Evolutionary conservation across 2,113 vertebrate genomes (phyloP).

Genomic region (Nothobranchius kuhntae): DNA sequence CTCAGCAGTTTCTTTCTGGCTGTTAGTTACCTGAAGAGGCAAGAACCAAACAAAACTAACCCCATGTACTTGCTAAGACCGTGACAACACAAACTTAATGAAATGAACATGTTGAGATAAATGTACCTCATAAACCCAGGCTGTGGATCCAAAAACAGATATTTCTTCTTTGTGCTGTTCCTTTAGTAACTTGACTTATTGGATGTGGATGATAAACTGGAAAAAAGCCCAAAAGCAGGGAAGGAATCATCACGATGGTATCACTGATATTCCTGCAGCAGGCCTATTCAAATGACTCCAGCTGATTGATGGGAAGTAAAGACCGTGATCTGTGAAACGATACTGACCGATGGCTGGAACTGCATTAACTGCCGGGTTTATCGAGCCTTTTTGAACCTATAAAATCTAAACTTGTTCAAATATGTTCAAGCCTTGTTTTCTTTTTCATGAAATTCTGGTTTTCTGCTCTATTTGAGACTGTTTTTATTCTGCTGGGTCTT

Average conservation of each 20-base stretch:
- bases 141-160: background rate
- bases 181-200: constrained; percentile 13
- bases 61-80: background rate
- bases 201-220: constrained; percentile 1
- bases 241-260: constrained; percentile 23
- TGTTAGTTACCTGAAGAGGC: background rate
- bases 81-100: background rate
- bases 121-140: constrained; percentile 6
- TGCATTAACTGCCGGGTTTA: constrained; percentile 4
- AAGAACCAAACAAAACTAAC: no score
- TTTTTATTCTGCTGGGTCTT: no score
- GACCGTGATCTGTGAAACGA: constrained; percentile 37
- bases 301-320: constrained; percentile 41
- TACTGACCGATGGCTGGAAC: constrained; percentile 20
- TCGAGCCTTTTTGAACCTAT: no score
- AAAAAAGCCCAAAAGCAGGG: constrained; percentile 3
- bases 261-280: constrained; percentile 29
- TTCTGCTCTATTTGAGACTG: no score
- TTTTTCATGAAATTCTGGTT: no score
- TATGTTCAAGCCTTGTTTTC: no score
- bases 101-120: constrained; percentile 23
- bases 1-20: background rate
- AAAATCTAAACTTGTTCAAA: no score
- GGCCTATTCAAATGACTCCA: background rate
- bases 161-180: constrained; percentile 15